Evolutionary conservation across 2,888 invertebrate species (phyloP).

Genomic region (Celastrina argiolus): DNA sequence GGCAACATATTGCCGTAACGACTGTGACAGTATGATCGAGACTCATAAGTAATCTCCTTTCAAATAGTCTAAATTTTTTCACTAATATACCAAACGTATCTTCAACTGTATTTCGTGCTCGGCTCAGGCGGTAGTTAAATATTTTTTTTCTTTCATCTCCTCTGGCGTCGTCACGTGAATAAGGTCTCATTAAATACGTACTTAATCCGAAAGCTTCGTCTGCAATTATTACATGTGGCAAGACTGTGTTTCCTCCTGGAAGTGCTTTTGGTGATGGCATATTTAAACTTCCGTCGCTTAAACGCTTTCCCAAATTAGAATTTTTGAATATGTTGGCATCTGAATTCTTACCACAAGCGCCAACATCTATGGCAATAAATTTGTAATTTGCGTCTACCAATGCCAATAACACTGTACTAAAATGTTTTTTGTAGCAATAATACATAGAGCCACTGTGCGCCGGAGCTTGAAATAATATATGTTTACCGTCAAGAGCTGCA

Average conservation of each 20-base stretch:
- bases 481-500: constrained; percentile 17
- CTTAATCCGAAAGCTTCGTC: constrained; percentile 26
- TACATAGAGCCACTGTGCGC: constrained; percentile 19
- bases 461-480: constrained; percentile 13
- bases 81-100: constrained; percentile 30
- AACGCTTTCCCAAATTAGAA: constrained; percentile 21
- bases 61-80: constrained; percentile 22
- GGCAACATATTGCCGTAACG: constrained; percentile 20
- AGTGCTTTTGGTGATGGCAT: constrained; percentile 20
- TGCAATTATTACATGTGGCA: constrained; percentile 19
- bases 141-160: constrained; percentile 25
- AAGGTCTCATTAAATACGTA: constrained; percentile 29
- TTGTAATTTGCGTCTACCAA: constrained; percentile 19
- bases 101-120: constrained; percentile 29
- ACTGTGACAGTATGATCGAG: constrained; percentile 10
- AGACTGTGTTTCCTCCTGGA: constrained; percentile 17
- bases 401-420: constrained; percentile 15
- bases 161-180: constrained; percentile 23
- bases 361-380: constrained; percentile 19
- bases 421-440: constrained; percentile 20
- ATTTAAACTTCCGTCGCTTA: constrained; percentile 18
- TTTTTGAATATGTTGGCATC: constrained; percentile 21
- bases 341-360: constrained; percentile 6
- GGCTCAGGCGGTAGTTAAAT: constrained; percentile 31
- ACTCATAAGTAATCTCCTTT: too few relatives aligned